Base-by-base conservation (phyloP, 2,888 invertebrate species). In the Tetheella fluctuosa region DNA sequence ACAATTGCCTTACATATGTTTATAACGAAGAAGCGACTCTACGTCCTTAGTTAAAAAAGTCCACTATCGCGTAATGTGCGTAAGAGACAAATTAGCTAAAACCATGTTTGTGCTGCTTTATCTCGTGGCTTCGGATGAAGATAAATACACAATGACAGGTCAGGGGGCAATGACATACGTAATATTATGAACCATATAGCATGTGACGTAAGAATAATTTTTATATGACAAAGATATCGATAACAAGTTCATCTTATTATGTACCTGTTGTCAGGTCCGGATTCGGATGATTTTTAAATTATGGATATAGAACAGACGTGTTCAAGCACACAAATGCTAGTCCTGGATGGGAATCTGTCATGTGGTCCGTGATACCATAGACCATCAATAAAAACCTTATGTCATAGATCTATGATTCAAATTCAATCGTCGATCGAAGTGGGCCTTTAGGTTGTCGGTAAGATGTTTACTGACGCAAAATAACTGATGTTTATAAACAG, bases 161-260 rank as follows among this genome's bases (percentile, higher is more conserved):
- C 84, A 84, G 64, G 70, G 81, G 80, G 75, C 81, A 77, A 68
- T 73, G 71, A 69, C 76, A 77, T 77, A 82, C 80, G 84, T 80
- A 80, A 81, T 69, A 74, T 61, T 68, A 64, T 67, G 70, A 58
- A 58, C 59, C 23, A 30, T 54, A 63, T 64, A 37, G 52, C 53
- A 54, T 25, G 54, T 59, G 63, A 59, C 60, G 61, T 59, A 60
- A 62, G 69, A 80, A 74, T 80, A 77, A 80, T 79, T 55, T 55
- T 34, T 20, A 30, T 34, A 37, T 34, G 28, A 23, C 13, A 48
- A n/a, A 20, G 1, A 17, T 17, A 42, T 42, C 7, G n/a, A 20
- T 48, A n/a, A n/a, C 48, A 48, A 48, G 48, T 48, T 48, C 17
- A 48, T n/a, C 20, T 48, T 15, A 6, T 48, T 1, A 1, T 20